These are phyloP conservation scores for Palythoa heliodiscus DNA, from an alignment of 92 coral and sea anemone species.

Conservation along the genomic window DNA sequence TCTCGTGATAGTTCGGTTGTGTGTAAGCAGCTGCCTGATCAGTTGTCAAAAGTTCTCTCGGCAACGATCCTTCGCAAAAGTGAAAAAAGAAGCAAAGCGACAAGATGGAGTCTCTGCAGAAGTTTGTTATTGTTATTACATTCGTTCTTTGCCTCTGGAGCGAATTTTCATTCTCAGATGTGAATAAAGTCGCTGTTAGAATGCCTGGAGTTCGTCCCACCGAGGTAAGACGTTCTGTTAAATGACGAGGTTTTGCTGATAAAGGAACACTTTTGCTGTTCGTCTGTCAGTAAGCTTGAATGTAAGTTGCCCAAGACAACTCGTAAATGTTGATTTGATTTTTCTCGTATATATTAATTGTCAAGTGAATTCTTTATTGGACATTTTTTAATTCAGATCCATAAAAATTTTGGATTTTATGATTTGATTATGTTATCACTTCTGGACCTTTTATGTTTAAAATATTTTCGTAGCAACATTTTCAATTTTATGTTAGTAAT, in stretches of 20 bases:
- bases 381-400: not conserved
- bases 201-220: conserved; percentile 39
- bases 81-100: not conserved
- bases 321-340: no score
- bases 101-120: conserved; percentile 10
- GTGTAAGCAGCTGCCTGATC: not conserved
- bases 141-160: not conserved
- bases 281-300: not conserved
- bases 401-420: no score
- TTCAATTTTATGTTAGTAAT: no score
- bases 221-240: not conserved
- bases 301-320: not conserved
- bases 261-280: not conserved
- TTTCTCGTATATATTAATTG: no score
- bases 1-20: not conserved
- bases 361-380: not conserved
- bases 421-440: no score
- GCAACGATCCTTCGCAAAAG: not conserved
- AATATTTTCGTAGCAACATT: no score
- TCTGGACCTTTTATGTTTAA: no score
- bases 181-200: conserved; percentile 3
- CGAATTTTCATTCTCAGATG: not conserved
- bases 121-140: not conserved
- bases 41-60: not conserved
- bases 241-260: not conserved